phyloP scores from a whole-genome alignment of 1,140 invertebrate genomes.

The Calephelis nemesis region DNA sequence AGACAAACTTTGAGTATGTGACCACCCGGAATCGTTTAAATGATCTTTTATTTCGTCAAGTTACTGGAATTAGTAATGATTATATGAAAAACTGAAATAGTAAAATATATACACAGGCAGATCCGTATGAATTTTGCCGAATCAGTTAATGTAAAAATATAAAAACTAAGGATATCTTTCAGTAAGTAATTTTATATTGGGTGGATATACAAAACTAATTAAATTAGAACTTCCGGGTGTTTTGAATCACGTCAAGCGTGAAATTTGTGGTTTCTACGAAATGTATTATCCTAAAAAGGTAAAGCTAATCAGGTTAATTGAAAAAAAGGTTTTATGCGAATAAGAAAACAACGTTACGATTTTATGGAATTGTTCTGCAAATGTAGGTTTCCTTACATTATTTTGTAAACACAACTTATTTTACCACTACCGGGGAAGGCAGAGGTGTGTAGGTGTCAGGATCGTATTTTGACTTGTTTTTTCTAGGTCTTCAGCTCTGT shows the following conservation, averaged over 20 bases:
- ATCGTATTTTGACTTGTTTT: too few species aligned
- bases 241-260: neutral
- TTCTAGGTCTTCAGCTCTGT: too few species aligned
- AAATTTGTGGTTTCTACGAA: slow-evolving; percentile 11
- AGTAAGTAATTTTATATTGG: neutral
- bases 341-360: neutral
- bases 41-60: too few species aligned
- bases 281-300: slow-evolving; percentile 2
- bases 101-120: too few species aligned
- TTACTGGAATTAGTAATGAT: too few species aligned
- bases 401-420: neutral
- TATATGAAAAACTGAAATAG: too few species aligned
- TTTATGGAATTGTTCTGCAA: neutral
- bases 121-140: too few species aligned
- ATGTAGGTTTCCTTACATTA: neutral
- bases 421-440: too few species aligned
- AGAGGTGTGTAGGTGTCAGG: too few species aligned
- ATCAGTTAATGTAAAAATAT: too few species aligned
- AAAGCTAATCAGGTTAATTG: slow-evolving; percentile 6
- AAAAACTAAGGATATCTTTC: neutral
- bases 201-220: neutral
- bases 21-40: too few species aligned
- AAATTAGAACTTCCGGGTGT: neutral
- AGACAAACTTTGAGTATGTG: too few species aligned
- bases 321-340: slow-evolving; percentile 3